These are phyloP conservation scores for Drosophila fuyamai DNA, from an alignment of 1,140 invertebrate species.

Conservation along the genomic window DNA sequence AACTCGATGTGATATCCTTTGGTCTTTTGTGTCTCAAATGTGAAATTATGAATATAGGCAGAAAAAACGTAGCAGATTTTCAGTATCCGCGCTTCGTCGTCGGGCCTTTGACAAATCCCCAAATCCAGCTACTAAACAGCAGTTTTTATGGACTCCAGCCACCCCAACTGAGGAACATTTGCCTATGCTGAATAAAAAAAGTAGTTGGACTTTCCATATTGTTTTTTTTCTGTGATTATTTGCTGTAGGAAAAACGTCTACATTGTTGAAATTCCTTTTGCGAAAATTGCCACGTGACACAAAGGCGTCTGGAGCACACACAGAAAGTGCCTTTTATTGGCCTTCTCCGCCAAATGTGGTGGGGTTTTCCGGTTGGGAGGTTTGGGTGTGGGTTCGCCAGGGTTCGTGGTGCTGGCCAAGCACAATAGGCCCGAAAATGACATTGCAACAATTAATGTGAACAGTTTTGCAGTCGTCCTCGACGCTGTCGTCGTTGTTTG, in stretches of 20 bases:
- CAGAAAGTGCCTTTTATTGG: conserved; percentile 72
- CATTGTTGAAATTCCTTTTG: conserved; percentile 80
- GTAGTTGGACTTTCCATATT: conserved; percentile 47
- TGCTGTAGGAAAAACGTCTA: conserved; percentile 76
- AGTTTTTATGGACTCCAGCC: conserved; percentile 56
- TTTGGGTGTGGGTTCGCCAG: background rate
- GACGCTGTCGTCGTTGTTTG: conserved; percentile 58
- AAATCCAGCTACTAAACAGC: conserved; percentile 74
- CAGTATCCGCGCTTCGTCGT: conserved; percentile 37
- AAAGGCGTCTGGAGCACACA: conserved; percentile 79
- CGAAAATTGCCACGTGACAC: conserved; percentile 79
- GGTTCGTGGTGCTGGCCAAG: conserved; percentile 20
- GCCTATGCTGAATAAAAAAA: conserved; percentile 42
- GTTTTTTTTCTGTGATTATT: conserved; percentile 32
- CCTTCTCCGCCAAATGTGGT: conserved; percentile 32
- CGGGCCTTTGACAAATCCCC: conserved; percentile 71
- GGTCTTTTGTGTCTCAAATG: conserved; percentile 46
- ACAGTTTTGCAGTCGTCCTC: conserved; percentile 77
- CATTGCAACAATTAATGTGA: conserved; percentile 82
- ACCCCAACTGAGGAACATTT: conserved; percentile 36
- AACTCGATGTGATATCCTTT: conserved; percentile 18
- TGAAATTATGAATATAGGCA: conserved; percentile 62
- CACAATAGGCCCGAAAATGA: conserved; percentile 80
- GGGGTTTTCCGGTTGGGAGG: background rate
- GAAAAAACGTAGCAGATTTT: conserved; percentile 33